Evolutionary conservation across 1,140 invertebrate genomes (phyloP).

Genomic region (Magallana angulata): DNA sequence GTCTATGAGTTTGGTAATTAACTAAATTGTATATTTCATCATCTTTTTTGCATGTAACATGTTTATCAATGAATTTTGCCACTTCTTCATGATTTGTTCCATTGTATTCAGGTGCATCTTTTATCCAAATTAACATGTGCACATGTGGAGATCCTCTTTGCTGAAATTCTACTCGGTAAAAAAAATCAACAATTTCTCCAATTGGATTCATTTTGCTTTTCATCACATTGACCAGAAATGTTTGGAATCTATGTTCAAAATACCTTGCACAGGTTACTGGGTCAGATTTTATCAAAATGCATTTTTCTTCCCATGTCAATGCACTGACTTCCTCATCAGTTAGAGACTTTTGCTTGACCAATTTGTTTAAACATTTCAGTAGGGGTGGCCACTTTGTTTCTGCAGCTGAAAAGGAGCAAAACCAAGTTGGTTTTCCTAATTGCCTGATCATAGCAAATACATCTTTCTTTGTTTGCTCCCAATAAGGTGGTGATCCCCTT

Average conservation of each 20-base stretch:
- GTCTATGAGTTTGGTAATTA: conserved; percentile 57
- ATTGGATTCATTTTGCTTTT: not conserved
- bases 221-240: conserved; percentile 20
- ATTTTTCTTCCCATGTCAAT: conserved; percentile 53
- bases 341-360: conserved; percentile 27
- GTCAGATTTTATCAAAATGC: conserved; percentile 49
- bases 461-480: conserved; percentile 56
- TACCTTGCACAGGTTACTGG: conserved; percentile 54
- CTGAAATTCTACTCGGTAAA: not conserved
- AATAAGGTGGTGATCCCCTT: conserved; percentile 57
- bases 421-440: conserved; percentile 56
- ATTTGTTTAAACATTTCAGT: conserved; percentile 45
- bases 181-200: conserved; percentile 34
- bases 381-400: conserved; percentile 57
- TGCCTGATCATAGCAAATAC: conserved; percentile 64
- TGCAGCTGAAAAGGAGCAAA: conserved; percentile 58
- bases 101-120: conserved; percentile 44
- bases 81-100: conserved; percentile 27
- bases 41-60: conserved; percentile 47
- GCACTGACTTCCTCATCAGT: conserved; percentile 41
- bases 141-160: conserved; percentile 32
- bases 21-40: conserved; percentile 22
- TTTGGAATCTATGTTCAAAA: conserved; percentile 55
- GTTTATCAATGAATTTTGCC: conserved; percentile 49
- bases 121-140: not conserved